Conservation (phyloP, 2,797 vertebrate genomes). For the Allobates femoralis region DNA sequence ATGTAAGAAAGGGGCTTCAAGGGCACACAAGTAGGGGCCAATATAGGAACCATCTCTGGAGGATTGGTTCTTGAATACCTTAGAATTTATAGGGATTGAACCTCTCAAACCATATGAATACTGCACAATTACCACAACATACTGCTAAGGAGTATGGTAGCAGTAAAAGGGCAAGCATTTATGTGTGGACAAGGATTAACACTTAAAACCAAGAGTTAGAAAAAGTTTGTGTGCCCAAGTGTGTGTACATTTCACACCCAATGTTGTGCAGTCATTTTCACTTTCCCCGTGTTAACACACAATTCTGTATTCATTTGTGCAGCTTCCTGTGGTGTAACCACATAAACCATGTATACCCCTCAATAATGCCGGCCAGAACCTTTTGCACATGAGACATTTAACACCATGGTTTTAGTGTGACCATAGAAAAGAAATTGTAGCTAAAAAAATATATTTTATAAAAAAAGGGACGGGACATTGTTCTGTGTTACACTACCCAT, state of each 20-base stretch:
- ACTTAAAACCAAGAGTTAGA: constrained; percentile 10
- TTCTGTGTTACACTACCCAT: constrained; percentile 95
- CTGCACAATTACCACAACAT: constrained; percentile 28
- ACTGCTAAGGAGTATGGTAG: constrained; percentile 37
- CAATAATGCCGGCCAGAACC: constrained; percentile 83
- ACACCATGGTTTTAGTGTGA: constrained; percentile 53
- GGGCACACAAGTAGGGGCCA: constrained; percentile 37
- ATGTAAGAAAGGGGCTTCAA: constrained; percentile 67
- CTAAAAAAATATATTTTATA: not conserved
- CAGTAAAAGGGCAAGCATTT: constrained; percentile 22
- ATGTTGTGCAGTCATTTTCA: constrained; percentile 36
- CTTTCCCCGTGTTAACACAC: constrained; percentile 79
- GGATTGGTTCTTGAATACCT: constrained; percentile 44
- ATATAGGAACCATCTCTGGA: constrained; percentile 20
- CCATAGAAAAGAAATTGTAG: constrained; percentile 36
- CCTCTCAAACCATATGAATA: not conserved
- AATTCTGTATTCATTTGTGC: constrained; percentile 65
- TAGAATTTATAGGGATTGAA: constrained; percentile 25
- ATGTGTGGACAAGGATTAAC: not conserved
- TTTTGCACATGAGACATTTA: constrained; percentile 57
- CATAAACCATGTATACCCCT: constrained; percentile 78
- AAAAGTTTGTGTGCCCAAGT: constrained; percentile 48
- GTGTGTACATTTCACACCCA: constrained; percentile 27
- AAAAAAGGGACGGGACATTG: constrained; percentile 73
- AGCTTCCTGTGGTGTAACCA: constrained; percentile 70